These are phyloP conservation scores for Loriculus beryllinus DNA, from an alignment of 2,797 vertebrate genomes.

Conservation along the genomic window DNA sequence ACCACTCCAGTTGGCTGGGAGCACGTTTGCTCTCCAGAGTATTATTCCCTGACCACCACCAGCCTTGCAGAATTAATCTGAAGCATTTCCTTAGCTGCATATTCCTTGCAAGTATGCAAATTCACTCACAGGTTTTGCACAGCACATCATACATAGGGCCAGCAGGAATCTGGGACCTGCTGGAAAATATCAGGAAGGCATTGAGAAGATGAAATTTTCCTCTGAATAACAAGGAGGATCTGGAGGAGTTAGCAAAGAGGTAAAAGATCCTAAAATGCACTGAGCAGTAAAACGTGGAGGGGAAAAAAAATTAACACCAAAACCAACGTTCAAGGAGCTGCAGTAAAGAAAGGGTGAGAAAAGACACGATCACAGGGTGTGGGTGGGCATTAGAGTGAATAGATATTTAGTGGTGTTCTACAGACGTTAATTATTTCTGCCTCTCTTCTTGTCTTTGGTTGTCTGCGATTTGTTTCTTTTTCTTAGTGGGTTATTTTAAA, in stretches of 20 bases:
- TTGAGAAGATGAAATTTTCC: not conserved
- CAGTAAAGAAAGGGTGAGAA: not conserved
- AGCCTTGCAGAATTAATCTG: not conserved
- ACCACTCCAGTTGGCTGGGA: not conserved
- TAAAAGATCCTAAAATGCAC: not conserved
- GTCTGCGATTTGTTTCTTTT: not conserved
- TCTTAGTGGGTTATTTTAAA: not conserved
- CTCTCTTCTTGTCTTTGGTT: not conserved
- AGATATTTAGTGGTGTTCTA: not conserved
- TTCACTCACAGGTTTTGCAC: not conserved
- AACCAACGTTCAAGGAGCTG: not conserved
- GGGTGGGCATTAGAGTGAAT: not conserved
- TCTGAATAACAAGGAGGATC: not conserved
- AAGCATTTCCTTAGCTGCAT: not conserved
- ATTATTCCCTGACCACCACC: not conserved
- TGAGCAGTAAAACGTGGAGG: not conserved
- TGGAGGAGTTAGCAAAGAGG: not conserved
- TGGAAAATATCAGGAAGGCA: not conserved
- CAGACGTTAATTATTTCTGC: not conserved
- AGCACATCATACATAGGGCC: not conserved
- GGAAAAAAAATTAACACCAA: not conserved
- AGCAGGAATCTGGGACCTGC: not conserved
- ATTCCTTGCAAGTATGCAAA: not conserved
- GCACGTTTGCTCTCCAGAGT: not conserved
- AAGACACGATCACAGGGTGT: not conserved